These are phyloP conservation scores for Tetropium fuscum DNA, from an alignment of 2,888 invertebrate genomes.

Conservation along the genomic window DNA sequence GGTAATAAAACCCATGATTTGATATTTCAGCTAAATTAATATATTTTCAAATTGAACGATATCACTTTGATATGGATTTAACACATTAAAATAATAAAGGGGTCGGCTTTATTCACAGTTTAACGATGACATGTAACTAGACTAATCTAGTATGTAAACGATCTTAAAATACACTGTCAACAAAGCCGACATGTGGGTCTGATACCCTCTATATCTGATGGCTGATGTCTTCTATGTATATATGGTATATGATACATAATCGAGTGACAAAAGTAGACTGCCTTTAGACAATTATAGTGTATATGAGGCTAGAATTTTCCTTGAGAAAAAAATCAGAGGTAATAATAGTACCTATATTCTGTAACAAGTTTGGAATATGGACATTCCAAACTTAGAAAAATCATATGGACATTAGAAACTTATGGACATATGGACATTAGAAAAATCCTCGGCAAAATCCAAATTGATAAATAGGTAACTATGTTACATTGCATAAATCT, in stretches of 20 bases:
- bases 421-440: no score
- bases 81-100: conserved; percentile 52
- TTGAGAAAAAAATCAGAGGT: no score
- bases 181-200: conserved; percentile 27
- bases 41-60: conserved; percentile 60
- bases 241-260: conserved; percentile 28
- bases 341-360: no score
- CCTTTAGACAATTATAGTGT: conserved; percentile 29
- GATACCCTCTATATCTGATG: conserved; percentile 37
- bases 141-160: conserved; percentile 31
- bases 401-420: no score
- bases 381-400: no score
- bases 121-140: conserved; percentile 19
- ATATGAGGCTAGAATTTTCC: no score
- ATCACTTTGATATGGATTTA: conserved; percentile 63
- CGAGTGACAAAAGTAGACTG: conserved; percentile 17
- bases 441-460: no score
- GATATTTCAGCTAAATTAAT: conserved; percentile 49
- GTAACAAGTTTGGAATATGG: no score
- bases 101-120: conserved; percentile 39
- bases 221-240: conserved; percentile 25
- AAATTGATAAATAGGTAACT: no score
- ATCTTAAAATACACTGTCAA: conserved; percentile 30
- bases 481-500: no score
- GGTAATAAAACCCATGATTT: conserved; percentile 33